phyloP scores from a whole-genome alignment of 53 echinoderm and acorn worm genomes.

The Henricia sp. region DNA sequence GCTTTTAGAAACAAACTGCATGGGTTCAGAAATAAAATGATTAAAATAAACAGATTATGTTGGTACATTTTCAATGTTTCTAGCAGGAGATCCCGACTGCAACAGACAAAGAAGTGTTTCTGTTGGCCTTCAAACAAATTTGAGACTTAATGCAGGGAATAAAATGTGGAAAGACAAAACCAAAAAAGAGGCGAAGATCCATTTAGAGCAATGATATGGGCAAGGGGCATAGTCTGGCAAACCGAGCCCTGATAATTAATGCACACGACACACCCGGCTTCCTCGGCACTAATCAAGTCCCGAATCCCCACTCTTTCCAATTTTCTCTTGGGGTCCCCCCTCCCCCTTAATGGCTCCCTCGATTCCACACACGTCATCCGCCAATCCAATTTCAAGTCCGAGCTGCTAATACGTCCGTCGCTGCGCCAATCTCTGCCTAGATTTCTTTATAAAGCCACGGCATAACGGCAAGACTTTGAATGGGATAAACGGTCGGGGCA shows the following conservation, averaged over 20 bases:
- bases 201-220: slow-evolving; percentile 48
- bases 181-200: slow-evolving; percentile 9
- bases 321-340: slow-evolving; percentile 39
- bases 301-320: slow-evolving; percentile 54
- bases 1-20: too few relatives aligned
- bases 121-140: too few relatives aligned
- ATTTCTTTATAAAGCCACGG: not conserved
- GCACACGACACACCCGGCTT: slow-evolving; percentile 48
- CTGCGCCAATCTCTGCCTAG: not conserved
- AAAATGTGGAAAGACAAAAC: not conserved
- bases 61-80: too few relatives aligned
- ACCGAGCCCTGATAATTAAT: slow-evolving; percentile 56
- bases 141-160: too few relatives aligned
- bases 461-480: not conserved
- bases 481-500: slow-evolving; percentile 11
- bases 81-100: too few relatives aligned
- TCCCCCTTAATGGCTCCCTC: slow-evolving; percentile 52
- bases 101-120: too few relatives aligned
- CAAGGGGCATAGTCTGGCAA: slow-evolving; percentile 7
- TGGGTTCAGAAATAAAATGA: too few relatives aligned
- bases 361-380: slow-evolving; percentile 62
- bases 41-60: too few relatives aligned
- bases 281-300: slow-evolving; percentile 48
- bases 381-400: slow-evolving; percentile 56
- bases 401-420: slow-evolving; percentile 51